A percentile compares a stretch with the other conserved stretches of the same genome.
These are phyloP conservation scores for Sphecodes monilicornis DNA, from an alignment of 2,888 invertebrate species.

Conservation along the genomic window DNA sequence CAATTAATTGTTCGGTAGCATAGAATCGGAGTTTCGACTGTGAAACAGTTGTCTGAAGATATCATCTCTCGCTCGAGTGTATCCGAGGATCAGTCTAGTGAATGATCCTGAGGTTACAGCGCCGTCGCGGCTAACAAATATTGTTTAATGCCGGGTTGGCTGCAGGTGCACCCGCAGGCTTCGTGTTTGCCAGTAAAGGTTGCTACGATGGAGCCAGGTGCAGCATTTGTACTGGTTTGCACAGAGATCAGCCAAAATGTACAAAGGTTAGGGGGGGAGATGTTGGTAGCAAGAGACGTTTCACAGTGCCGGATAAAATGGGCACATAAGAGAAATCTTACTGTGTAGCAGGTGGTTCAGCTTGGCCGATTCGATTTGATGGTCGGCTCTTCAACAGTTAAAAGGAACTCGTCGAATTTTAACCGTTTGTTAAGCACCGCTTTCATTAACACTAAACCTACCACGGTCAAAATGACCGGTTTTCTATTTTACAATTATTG, in stretches of 20 bases:
- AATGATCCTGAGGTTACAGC: constrained; percentile 1
- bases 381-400: constrained; percentile 8
- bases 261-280: constrained; percentile 66
- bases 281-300: constrained; percentile 77
- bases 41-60: background rate
- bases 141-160: constrained; percentile 59
- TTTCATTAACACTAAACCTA: too few relatives aligned
- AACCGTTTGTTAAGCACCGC: background rate
- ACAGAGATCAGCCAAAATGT: constrained; percentile 66
- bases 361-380: constrained; percentile 35
- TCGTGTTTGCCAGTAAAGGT: constrained; percentile 32
- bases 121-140: constrained; percentile 60
- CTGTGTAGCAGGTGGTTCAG: background rate
- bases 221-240: constrained; percentile 1
- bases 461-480: too few relatives aligned
- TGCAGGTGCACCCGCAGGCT: constrained; percentile 39
- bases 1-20: background rate
- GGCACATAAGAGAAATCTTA: background rate
- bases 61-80: constrained; percentile 11
- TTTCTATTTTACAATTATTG: too few relatives aligned
- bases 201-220: background rate
- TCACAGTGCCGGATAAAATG: constrained; percentile 77
- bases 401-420: background rate
- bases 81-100: constrained; percentile 3
- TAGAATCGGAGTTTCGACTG: background rate